Evolutionary conservation across 2,888 invertebrate species (phyloP).

Genomic region (Nasonovia ribisnigri): DNA sequence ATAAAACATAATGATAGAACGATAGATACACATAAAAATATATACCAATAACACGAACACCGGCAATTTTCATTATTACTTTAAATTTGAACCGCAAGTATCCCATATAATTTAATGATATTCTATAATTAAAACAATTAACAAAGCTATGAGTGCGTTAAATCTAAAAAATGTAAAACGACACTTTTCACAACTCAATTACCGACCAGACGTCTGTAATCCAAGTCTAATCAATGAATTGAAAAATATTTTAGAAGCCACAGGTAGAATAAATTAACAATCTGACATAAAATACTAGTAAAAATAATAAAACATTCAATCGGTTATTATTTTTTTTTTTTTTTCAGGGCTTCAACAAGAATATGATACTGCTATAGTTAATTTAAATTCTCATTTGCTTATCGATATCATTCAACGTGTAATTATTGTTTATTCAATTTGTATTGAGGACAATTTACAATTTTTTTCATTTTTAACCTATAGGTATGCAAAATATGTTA

Average conservation of each 20-base stretch:
- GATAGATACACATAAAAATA: background rate
- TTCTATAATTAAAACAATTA: background rate
- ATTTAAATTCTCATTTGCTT: conserved; percentile 17
- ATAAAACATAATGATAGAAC: background rate
- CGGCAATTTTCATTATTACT: conserved; percentile 14
- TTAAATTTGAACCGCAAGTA: background rate
- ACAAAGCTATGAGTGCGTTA: conserved; percentile 45
- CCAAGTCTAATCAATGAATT: conserved; percentile 15
- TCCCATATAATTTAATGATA: background rate
- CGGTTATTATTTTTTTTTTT: background rate
- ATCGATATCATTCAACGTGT: conserved; percentile 44
- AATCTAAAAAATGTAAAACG: conserved; percentile 12
- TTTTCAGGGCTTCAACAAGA: conserved; percentile 21
- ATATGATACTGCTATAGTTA: background rate
- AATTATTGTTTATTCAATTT: background rate
- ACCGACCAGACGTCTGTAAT: conserved; percentile 10
- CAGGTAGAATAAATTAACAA: conserved; percentile 9
- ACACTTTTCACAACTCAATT: conserved; percentile 40
- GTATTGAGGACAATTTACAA: background rate
- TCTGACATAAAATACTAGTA: background rate
- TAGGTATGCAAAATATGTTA: conserved; percentile 45
- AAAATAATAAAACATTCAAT: background rate
- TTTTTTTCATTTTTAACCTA: background rate
- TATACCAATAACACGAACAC: background rate
- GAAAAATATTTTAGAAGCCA: background rate